Percentiles rank a stretch among this genome's conserved stretches.
Evolutionary conservation across 1,140 invertebrate genomes (phyloP).

Genomic region (Pachyrhynchus sulphureomaculatus): DNA sequence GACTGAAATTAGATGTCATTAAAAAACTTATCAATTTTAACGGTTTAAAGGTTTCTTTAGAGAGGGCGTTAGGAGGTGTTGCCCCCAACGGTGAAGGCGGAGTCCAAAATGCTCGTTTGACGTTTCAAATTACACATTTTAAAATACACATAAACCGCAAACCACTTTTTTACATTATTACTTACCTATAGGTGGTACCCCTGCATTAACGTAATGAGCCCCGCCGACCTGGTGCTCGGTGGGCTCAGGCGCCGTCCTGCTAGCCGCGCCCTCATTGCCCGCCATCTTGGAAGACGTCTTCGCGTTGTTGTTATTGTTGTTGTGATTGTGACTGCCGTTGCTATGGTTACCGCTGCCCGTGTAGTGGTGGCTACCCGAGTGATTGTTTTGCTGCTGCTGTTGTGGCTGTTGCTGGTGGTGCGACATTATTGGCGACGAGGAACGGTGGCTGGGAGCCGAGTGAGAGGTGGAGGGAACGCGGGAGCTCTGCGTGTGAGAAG

Average conservation of each 20-base stretch:
- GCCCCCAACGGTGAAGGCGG: no score
- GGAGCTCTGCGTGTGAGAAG: not conserved
- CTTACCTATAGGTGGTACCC: slow-evolving; percentile 6
- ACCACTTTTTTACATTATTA: no score
- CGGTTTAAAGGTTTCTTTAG: no score
- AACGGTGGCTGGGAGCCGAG: not conserved
- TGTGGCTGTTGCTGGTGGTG: not conserved
- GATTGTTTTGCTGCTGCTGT: not conserved
- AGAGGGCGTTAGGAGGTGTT: no score
- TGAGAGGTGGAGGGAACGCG: slow-evolving; percentile 3
- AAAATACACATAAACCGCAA: no score
- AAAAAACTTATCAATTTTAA: no score
- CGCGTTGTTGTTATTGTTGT: not conserved
- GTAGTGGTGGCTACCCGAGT: not conserved
- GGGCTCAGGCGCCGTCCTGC: not conserved
- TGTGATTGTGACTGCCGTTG: not conserved
- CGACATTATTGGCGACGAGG: not conserved
- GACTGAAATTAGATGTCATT: no score
- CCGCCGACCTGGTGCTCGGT: not conserved
- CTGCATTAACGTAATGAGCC: not conserved
- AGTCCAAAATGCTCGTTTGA: no score
- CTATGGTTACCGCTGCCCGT: not conserved
- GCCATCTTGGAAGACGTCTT: slow-evolving; percentile 20
- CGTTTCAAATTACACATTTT: no score
- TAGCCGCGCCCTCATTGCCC: slow-evolving; percentile 9